Evolutionary conservation across 2,888 invertebrate species (phyloP).

Genomic region (Eumerus sabulonum): DNA sequence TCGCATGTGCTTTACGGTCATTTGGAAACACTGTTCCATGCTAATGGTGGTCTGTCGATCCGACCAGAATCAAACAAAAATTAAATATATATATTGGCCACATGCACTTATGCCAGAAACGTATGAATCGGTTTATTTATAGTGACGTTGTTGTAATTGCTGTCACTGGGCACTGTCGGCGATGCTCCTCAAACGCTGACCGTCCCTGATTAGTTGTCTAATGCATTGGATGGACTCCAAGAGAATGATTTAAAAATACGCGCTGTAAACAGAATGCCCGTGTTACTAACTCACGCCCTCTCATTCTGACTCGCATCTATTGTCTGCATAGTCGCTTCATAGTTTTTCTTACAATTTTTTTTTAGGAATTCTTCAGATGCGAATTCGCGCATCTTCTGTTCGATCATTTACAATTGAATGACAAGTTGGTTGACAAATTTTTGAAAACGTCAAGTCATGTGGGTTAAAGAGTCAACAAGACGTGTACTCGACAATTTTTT

Average conservation of each 20-base stretch:
- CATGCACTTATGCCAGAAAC: slow-evolving; percentile 44
- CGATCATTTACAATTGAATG: too few relatives aligned
- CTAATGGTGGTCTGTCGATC: slow-evolving; percentile 15
- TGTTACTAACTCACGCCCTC: slow-evolving; percentile 58
- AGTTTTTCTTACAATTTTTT: too few relatives aligned
- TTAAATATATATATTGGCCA: slow-evolving; percentile 49
- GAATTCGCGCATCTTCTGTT: too few relatives aligned
- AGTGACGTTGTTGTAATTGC: slow-evolving; percentile 47
- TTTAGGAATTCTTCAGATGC: too few relatives aligned
- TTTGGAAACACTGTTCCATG: slow-evolving; percentile 6
- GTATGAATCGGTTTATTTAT: slow-evolving; percentile 58
- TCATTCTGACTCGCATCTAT: slow-evolving; percentile 31
- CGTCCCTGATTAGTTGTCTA: slow-evolving; percentile 71
- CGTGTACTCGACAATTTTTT: too few relatives aligned
- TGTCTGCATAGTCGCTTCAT: slow-evolving; percentile 17
- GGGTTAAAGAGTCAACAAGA: too few relatives aligned
- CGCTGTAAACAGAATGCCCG: slow-evolving; percentile 64
- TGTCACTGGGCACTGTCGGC: slow-evolving; percentile 4
- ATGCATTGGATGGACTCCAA: slow-evolving; percentile 78
- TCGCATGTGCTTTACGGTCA: neutral
- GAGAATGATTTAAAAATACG: slow-evolving; percentile 77
- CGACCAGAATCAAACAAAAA: slow-evolving; percentile 12
- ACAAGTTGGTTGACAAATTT: too few relatives aligned
- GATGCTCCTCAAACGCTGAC: slow-evolving; percentile 41
- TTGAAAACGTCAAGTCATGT: too few relatives aligned